Base-by-base conservation (phyloP, 1,140 invertebrate species). In the Chironomus striatipennis region DNA sequence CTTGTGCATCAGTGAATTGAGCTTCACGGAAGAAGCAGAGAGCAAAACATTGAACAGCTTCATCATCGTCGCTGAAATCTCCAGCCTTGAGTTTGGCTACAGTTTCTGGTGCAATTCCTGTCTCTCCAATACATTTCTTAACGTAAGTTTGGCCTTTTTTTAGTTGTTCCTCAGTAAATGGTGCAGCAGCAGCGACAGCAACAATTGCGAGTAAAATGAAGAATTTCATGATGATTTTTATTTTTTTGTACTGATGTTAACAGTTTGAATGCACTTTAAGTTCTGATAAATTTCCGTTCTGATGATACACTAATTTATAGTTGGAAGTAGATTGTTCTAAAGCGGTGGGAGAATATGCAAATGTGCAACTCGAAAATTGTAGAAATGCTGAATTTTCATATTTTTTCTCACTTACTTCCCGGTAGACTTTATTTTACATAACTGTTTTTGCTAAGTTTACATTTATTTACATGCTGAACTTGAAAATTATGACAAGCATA, bases 1-100 rank as follows among this genome's bases (percentile, higher is more conserved):
- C 65, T 1, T 70, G 5, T 5, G 65, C 65, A 70, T 70, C 65
- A 18, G 20, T 70, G 20, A 70, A 70, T 70, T 21, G 17, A 18
- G 65, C 65, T 18, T 70, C 65, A 70, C 65, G 65, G 65, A 70
- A 70, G 65, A 70, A 70, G 18, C 65, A 70, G 9, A 70, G 20
- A 18, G 65, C 20, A 5, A 70, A 70, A 20, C 65, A 70, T 10
- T 70, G 65, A 20, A 21, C 20, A 10, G 8, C 20, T 18, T 70
- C 65, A 20, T 70, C 65, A 1, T 70, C 65, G 9, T 70, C 20
- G 65, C 65, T 70, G 18, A 70, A 70, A 10, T 70, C 65, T 18
- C 65, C 65, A 18, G 65, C 65, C 18, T 70, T 70, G 4, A 70
- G 18, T 70, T 70, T 70, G 7, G 5, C 20, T 8, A 70, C 65